Evolutionary conservation across 1,140 invertebrate species (phyloP).

Genomic region (Ruditapes philippinarum): DNA sequence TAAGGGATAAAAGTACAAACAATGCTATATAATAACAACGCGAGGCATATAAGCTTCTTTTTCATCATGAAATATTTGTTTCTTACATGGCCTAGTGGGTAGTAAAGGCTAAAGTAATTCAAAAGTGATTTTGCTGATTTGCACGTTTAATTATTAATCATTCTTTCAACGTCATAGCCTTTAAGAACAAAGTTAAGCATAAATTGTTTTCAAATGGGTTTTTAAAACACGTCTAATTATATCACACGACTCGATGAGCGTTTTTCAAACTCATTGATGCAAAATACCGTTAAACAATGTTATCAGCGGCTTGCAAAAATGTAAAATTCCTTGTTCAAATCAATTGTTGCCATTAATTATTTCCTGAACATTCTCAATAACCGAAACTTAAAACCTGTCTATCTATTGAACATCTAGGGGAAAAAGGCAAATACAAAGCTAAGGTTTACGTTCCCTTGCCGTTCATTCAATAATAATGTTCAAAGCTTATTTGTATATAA

Average conservation of each 20-base stretch:
- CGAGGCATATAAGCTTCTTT: neutral
- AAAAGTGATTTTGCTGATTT: neutral
- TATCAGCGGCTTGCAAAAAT: slow-evolving; percentile 19
- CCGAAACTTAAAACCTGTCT: neutral
- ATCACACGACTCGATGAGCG: slow-evolving; percentile 19
- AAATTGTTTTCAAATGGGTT: slow-evolving; percentile 35
- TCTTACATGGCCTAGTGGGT: neutral
- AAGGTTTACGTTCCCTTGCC: neutral
- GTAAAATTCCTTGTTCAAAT: slow-evolving; percentile 15
- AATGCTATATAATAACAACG: too few relatives aligned
- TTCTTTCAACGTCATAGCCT: neutral
- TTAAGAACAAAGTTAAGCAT: neutral
- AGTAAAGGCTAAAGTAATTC: neutral
- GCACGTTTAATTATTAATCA: slow-evolving; percentile 11
- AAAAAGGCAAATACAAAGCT: neutral
- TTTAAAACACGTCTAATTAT: slow-evolving; percentile 8
- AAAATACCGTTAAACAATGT: slow-evolving; percentile 27
- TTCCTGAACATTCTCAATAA: slow-evolving; percentile 13
- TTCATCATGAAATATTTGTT: neutral
- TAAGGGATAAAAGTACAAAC: too few relatives aligned
- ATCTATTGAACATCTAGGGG: neutral
- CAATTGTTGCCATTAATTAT: slow-evolving; percentile 22
- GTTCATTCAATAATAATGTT: neutral
- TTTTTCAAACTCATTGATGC: slow-evolving; percentile 16
- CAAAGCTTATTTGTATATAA: too few relatives aligned